Evolutionary conservation across 2,888 invertebrate species (phyloP), one percentile per base, ranked within the genome.

Genomic region (Fragum whitleyi): DNA sequence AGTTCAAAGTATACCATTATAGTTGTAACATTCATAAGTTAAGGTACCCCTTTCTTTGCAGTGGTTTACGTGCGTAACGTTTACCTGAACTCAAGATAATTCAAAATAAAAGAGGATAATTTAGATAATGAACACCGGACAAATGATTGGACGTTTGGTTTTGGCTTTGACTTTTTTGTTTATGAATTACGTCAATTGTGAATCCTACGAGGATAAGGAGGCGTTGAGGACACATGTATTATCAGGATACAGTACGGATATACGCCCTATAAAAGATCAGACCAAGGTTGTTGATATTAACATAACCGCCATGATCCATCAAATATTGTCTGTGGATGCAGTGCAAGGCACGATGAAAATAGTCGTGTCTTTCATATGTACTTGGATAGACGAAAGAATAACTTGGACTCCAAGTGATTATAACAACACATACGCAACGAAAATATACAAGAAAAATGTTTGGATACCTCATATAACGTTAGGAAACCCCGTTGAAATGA

Each of bases 381-480:
- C 36, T 1, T 80, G 79, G 79, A 32, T 29, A 3, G 79, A 80
- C 23, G 75, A 80, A 32, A 65, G 59, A 39, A 62, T 80, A 6
- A 32, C 21, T 7, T 80, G 79, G 79, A 73, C 26, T 6, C 68
- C 75, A 11, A 6, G 53, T 26, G 67, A 75, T 21, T 61, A 80
- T 28, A 75, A 75, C 1, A 62, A 62, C 26, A 72, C 72, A 21
- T 26, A 57, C 0, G 26, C 61, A n/a, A 21, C 75, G 21, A 36
- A 28, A 26, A 72, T 75, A 16, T 42, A 75, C n/a, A 47, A 65
- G 53, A 29, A 26, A 23, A 53, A 70, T 23, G 73, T 80, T 0
- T 80, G 79, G 79, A 75, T 65, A 23, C 79, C 79, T 23, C 65
- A 75, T 9, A 7, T 80, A 5, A 53, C 61, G 1, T 36, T 76